Conservation (phyloP, 2,113 vertebrate species). For the Passer montanus region DNA sequence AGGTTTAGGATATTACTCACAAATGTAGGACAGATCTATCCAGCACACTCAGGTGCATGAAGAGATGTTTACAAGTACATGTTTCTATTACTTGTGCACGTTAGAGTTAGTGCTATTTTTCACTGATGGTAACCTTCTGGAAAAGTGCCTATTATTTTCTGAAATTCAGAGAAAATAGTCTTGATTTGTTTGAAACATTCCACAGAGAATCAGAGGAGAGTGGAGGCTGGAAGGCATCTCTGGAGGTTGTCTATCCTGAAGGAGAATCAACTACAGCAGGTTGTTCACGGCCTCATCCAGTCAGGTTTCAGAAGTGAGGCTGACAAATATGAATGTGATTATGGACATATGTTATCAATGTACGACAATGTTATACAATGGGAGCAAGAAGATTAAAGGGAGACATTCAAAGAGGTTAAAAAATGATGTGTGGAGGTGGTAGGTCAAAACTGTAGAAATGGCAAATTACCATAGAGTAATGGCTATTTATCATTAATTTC, state of each 20-base stretch:
- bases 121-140: background rate
- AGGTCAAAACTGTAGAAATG: background rate
- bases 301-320: background rate
- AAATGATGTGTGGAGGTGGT: background rate
- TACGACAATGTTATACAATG: background rate
- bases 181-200: background rate
- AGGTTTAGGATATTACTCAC: slow-evolving; percentile 17
- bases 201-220: background rate
- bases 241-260: background rate
- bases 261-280: background rate
- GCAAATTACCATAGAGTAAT: background rate
- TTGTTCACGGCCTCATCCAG: accelerated
- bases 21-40: background rate
- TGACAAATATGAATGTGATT: background rate
- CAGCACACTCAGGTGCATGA: background rate
- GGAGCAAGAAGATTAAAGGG: background rate
- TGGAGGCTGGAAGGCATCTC: background rate
- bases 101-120: background rate
- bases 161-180: background rate
- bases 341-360: background rate
- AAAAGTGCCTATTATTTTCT: background rate
- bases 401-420: background rate
- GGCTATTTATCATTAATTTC: background rate
- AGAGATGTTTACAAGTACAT: background rate
- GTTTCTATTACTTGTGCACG: background rate